A percentile compares a stretch with the other conserved stretches of the same genome.
phyloP scores from a whole-genome alignment of 2,113 vertebrate species.

The Otolemur garnettii region DNA sequence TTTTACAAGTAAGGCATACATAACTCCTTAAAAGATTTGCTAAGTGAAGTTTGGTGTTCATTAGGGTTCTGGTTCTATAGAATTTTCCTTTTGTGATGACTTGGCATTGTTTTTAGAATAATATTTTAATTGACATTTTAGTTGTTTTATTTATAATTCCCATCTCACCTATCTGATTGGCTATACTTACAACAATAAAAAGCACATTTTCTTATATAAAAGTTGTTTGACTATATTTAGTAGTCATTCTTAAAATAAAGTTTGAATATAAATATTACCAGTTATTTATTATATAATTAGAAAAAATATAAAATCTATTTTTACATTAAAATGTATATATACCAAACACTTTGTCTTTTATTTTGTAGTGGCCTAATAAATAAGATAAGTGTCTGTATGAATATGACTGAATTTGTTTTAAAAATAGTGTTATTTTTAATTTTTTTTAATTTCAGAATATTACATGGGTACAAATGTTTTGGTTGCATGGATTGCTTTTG shows the following conservation, averaged over 20 bases:
- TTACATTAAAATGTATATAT: not conserved
- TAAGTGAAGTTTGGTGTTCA: not conserved
- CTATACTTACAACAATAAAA: not conserved
- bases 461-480: too few relatives aligned
- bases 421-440: too few relatives aligned
- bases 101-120: not conserved
- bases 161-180: not conserved
- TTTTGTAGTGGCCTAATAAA: not conserved
- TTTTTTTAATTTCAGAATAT: too few relatives aligned
- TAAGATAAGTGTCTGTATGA: not conserved
- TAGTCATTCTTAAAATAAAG: slow-evolving; percentile 7
- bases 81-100: not conserved
- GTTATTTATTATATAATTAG: not conserved
- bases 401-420: not conserved
- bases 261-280: not conserved
- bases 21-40: not conserved
- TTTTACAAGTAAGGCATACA: not conserved
- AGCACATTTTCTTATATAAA: not conserved
- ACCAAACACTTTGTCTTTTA: not conserved
- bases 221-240: not conserved
- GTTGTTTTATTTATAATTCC: not conserved
- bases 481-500: too few relatives aligned
- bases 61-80: not conserved
- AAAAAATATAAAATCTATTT: not conserved
- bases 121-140: not conserved